These are phyloP conservation scores for Yponomeuta plumbellus DNA, from an alignment of 2,888 invertebrate species.

Conservation along the genomic window DNA sequence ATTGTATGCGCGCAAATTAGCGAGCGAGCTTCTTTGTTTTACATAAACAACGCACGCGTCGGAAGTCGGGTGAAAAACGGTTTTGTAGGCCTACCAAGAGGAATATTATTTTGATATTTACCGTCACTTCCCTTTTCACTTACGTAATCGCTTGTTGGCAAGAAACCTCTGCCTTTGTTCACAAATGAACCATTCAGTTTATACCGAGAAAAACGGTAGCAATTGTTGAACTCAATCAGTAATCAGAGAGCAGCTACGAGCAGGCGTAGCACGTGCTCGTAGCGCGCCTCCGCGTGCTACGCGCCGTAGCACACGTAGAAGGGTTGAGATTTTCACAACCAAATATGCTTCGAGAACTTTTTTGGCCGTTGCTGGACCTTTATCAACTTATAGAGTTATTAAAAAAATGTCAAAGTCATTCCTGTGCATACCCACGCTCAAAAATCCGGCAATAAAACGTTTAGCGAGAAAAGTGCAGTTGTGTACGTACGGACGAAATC, in stretches of 20 bases:
- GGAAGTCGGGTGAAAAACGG: background rate
- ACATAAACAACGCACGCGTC: background rate
- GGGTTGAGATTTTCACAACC: background rate
- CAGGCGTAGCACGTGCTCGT: background rate
- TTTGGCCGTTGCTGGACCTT: background rate
- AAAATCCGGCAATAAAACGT: background rate
- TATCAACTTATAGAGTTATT: background rate
- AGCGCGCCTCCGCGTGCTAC: conserved; percentile 6
- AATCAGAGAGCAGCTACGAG: conserved; percentile 35
- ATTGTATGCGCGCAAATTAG: conserved; percentile 61
- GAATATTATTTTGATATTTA: background rate
- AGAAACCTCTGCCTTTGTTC: conserved; percentile 6
- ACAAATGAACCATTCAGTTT: conserved; percentile 5
- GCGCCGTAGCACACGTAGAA: background rate
- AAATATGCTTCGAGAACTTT: background rate
- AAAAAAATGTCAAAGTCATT: background rate
- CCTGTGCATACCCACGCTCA: background rate
- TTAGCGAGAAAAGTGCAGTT: conserved; percentile 14
- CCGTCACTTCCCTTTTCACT: background rate
- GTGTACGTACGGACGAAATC: conserved; percentile 13
- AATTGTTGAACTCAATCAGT: conserved; percentile 42
- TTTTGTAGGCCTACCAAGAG: background rate
- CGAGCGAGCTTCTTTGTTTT: conserved; percentile 26
- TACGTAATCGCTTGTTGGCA: background rate
- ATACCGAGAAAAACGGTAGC: conserved; percentile 41